Conservation (phyloP, 2,113 vertebrate genomes). For the Salvelinus namaycush region DNA sequence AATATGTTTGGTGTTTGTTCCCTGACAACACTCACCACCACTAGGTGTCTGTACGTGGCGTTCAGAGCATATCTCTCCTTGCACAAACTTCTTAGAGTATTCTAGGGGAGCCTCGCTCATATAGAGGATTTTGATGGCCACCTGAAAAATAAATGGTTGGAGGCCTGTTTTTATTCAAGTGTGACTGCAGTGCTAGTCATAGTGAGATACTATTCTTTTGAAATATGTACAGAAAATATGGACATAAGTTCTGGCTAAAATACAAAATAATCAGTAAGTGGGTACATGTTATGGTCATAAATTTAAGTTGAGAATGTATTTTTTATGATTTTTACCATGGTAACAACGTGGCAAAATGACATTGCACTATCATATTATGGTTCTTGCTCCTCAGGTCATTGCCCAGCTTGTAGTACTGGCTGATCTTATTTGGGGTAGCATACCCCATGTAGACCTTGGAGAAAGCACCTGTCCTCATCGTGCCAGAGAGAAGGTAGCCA, state of each 20-base stretch:
- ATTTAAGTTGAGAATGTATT: no score
- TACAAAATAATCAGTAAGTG: no score
- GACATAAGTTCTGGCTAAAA: no score
- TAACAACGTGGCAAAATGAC: not conserved
- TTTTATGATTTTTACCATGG: not conserved
- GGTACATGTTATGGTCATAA: no score
- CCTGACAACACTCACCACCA: conserved; percentile 19
- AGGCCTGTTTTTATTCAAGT: no score
- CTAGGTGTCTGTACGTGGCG: conserved; percentile 47
- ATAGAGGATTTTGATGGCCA: conserved; percentile 58
- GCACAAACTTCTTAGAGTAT: conserved; percentile 52
- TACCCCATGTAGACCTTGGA: conserved; percentile 62
- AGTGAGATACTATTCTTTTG: no score
- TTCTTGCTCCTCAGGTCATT: conserved; percentile 42
- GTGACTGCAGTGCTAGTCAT: no score
- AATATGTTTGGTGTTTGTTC: not conserved
- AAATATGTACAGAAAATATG: no score
- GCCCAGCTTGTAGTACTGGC: conserved; percentile 52
- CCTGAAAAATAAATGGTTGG: conserved; percentile 11
- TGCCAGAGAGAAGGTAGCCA: conserved; percentile 56
- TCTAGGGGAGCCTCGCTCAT: conserved; percentile 29
- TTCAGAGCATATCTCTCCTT: conserved; percentile 52
- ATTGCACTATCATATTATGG: conserved; percentile 46
- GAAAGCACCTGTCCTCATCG: conserved; percentile 57
- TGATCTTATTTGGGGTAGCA: conserved; percentile 29